Conservation (phyloP, 2,888 invertebrate genomes). For the Tachystola acroxantha region DNA sequence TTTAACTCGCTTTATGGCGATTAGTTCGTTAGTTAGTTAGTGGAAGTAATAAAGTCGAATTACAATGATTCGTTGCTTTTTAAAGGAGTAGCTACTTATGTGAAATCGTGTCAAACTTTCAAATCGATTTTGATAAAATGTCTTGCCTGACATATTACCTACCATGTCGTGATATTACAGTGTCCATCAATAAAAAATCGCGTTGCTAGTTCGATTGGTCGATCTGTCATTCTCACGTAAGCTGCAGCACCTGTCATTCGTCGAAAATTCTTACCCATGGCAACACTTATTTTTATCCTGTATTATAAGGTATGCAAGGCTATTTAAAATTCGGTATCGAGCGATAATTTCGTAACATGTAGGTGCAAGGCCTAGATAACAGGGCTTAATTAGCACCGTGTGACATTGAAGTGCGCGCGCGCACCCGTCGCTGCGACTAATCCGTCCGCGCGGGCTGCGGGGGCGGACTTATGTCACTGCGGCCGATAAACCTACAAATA, state of each 20-base stretch:
- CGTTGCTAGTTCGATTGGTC: too few species aligned
- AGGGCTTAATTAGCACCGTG: constrained; percentile 23
- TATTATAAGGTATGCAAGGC: background rate
- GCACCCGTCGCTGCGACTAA: constrained; percentile 17
- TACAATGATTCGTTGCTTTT: background rate
- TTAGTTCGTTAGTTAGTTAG: background rate
- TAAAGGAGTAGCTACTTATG: too few species aligned
- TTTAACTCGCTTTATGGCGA: constrained; percentile 5
- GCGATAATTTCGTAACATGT: constrained; percentile 26
- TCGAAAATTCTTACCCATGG: too few species aligned
- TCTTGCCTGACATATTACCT: too few species aligned
- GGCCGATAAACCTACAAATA: constrained; percentile 22
- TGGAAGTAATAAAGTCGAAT: background rate
- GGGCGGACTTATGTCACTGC: constrained; percentile 34
- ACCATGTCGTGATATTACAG: too few species aligned
- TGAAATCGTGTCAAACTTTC: too few species aligned
- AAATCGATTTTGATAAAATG: too few species aligned
- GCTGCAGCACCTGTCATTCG: too few species aligned
- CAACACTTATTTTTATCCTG: constrained; percentile 4
- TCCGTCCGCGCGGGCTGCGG: constrained; percentile 10
- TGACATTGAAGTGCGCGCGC: constrained; percentile 29
- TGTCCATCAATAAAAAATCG: too few species aligned
- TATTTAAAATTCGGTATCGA: constrained; percentile 14
- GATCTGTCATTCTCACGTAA: too few species aligned
- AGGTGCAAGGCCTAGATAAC: constrained; percentile 25